A percentile compares a stretch with the other conserved stretches of the same genome.
Evolutionary conservation across 2,113 vertebrate genomes (phyloP).

Genomic region (Podiceps cristatus): DNA sequence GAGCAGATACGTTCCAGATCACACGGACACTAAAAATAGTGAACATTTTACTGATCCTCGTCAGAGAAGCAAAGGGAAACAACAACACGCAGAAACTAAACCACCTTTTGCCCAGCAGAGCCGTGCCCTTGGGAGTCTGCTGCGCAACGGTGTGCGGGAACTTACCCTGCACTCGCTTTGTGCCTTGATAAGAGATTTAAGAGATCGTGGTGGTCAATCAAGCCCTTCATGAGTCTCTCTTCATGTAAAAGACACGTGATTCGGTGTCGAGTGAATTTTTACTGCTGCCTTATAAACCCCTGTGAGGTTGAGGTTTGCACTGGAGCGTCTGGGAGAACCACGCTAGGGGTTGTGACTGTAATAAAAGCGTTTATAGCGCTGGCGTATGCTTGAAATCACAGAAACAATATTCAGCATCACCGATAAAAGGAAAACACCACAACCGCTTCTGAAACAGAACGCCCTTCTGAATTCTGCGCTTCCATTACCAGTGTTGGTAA

Average conservation of each 20-base stretch:
- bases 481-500: background rate
- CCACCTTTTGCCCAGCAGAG: background rate
- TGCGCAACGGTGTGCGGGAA: fast-evolving
- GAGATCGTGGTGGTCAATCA: background rate
- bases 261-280: background rate
- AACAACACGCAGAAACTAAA: background rate
- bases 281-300: background rate
- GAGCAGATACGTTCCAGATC: background rate
- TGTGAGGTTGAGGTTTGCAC: background rate
- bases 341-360: fast-evolving
- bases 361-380: background rate
- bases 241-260: background rate
- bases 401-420: background rate
- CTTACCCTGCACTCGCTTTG: background rate
- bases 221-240: background rate
- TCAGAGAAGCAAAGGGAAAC: background rate
- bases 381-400: fast-evolving
- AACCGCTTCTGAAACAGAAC: background rate
- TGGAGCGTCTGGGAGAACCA: background rate
- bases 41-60: background rate
- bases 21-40: background rate
- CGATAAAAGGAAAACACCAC: background rate
- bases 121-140: fast-evolving
- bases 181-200: background rate
- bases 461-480: background rate